A percentile compares a stretch with the other conserved stretches of the same genome.
phyloP scores from a whole-genome alignment of 2,113 vertebrate genomes.

The Microtus richardsoni region DNA sequence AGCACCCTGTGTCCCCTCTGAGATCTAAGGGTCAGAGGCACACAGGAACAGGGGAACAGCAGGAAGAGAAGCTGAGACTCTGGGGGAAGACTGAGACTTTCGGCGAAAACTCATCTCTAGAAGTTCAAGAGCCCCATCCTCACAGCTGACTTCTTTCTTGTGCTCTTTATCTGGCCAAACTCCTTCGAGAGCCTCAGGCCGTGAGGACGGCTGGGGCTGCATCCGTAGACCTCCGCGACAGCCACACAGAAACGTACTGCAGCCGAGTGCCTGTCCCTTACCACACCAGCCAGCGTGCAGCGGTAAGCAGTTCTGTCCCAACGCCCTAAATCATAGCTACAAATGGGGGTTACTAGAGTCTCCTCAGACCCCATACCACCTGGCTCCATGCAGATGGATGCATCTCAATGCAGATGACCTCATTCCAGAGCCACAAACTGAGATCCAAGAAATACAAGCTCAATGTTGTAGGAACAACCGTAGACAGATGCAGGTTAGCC shows the following conservation, averaged over 20 bases:
- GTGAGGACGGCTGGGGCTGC: background rate
- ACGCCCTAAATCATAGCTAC: background rate
- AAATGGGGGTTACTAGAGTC: background rate
- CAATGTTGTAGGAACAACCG: background rate
- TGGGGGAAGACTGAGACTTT: background rate
- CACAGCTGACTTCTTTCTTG: background rate
- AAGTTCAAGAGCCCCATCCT: background rate
- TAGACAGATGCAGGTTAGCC: background rate
- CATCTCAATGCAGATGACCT: background rate
- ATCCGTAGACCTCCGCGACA: background rate
- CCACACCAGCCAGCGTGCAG: too few species aligned
- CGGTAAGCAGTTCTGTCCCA: background rate
- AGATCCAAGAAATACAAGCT: conserved; percentile 26
- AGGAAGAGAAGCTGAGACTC: background rate
- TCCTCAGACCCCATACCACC: background rate
- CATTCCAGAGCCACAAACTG: background rate
- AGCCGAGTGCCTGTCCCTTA: background rate
- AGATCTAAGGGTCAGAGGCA: background rate
- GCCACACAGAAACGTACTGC: background rate
- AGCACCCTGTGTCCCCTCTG: background rate
- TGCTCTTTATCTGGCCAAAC: background rate
- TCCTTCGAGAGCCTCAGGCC: background rate
- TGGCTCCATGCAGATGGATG: too few species aligned
- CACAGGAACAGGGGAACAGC: background rate
- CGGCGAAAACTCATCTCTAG: background rate